These are phyloP conservation scores for Ariolimax columbianus DNA, from an alignment of 2,888 invertebrate genomes.

Conservation along the genomic window DNA sequence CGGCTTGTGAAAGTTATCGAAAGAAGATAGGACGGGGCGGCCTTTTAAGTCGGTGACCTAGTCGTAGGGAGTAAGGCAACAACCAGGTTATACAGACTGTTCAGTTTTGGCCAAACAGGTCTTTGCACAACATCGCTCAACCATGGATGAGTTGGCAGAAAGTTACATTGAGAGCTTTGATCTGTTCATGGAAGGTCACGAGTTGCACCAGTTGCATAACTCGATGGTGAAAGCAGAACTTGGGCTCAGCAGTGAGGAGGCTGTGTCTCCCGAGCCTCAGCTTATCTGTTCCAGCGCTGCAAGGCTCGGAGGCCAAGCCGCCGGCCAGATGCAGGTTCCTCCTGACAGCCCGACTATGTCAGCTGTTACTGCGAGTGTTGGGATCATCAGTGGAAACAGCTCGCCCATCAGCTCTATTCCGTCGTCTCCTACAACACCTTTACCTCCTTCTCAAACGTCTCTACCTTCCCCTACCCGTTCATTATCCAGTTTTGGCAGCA, in stretches of 20 bases:
- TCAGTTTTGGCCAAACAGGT: neutral
- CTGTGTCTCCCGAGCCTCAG: constrained; percentile 56
- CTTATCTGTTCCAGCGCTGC: constrained; percentile 56
- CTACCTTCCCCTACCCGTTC: constrained; percentile 50
- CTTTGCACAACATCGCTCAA: constrained; percentile 19
- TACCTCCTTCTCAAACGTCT: constrained; percentile 43
- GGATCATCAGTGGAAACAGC: constrained; percentile 35
- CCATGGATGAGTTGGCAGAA: constrained; percentile 68
- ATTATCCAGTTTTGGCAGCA: constrained; percentile 52
- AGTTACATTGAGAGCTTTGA: constrained; percentile 73
- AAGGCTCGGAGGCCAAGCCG: constrained; percentile 68
- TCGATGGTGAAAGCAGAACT: constrained; percentile 62
- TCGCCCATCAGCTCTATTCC: constrained; percentile 44
- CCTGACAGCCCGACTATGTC: constrained; percentile 48
- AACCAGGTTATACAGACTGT: neutral
- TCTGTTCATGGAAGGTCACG: constrained; percentile 70
- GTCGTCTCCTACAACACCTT: constrained; percentile 42
- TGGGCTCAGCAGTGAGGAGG: constrained; percentile 57
- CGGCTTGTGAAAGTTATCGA: neutral
- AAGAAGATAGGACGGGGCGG: constrained; percentile 7
- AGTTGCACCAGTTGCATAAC: constrained; percentile 58
- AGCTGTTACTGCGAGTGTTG: constrained; percentile 42
- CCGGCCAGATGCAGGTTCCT: constrained; percentile 40
- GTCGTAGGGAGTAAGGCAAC: constrained; percentile 55
- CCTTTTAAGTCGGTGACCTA: constrained; percentile 52